phyloP scores from a whole-genome alignment of 2,113 vertebrate species.

The Uria aalge region DNA sequence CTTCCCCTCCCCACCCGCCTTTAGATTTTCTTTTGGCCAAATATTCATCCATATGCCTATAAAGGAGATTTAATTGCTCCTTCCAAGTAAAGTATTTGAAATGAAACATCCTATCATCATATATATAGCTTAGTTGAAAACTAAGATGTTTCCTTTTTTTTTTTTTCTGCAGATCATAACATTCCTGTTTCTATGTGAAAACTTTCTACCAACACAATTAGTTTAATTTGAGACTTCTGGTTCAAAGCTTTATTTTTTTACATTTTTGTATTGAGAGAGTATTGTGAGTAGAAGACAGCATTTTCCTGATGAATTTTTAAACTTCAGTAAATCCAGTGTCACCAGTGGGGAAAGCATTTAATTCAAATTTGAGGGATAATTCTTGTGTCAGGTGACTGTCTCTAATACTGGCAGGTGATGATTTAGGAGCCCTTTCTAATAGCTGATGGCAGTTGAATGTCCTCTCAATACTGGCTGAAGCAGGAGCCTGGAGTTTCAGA shows the following conservation, averaged over 20 bases:
- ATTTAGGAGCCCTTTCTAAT: background rate
- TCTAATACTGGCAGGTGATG: background rate
- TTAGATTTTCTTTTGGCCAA: background rate
- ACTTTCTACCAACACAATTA: background rate
- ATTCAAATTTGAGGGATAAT: background rate
- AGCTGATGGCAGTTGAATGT: background rate
- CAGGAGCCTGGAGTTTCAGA: background rate
- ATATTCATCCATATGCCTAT: background rate
- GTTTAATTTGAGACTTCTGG: background rate
- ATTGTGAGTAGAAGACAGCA: background rate
- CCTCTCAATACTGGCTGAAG: background rate
- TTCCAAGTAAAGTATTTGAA: background rate
- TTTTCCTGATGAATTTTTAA: background rate
- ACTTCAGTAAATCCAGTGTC: background rate
- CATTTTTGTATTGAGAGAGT: background rate
- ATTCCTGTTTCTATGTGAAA: background rate
- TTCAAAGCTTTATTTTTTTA: background rate
- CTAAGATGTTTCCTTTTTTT: background rate
- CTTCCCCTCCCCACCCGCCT: rapidly evolving
- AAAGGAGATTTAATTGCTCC: background rate
- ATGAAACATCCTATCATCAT: background rate
- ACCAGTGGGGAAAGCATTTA: background rate
- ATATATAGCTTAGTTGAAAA: background rate
- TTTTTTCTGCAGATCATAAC: background rate
- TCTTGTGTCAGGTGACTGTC: background rate